phyloP scores from a whole-genome alignment of 2,888 invertebrate species.

The Trachelus iudaicus region DNA sequence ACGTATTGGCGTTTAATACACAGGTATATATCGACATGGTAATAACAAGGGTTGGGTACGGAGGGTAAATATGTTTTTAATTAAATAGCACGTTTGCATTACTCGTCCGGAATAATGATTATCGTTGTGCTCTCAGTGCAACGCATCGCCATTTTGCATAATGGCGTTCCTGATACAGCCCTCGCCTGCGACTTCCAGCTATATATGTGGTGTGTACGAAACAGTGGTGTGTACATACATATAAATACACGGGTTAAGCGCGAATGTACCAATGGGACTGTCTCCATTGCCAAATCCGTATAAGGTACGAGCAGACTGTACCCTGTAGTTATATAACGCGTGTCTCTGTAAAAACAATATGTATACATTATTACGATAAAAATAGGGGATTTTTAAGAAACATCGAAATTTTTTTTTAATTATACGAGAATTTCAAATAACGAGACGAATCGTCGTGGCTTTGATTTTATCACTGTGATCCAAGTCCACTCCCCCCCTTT shows the following conservation, averaged over 20 bases:
- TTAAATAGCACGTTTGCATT: conserved; percentile 33
- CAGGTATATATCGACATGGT: background rate
- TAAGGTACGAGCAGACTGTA: background rate
- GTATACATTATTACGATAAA: background rate
- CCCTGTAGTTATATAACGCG: background rate
- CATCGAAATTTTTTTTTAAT: background rate
- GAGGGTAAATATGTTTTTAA: conserved; percentile 36
- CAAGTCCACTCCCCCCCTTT: background rate
- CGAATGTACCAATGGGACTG: background rate
- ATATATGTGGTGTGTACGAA: background rate
- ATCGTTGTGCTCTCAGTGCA: background rate
- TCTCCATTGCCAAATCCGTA: background rate
- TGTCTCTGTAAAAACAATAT: background rate
- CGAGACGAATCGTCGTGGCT: background rate
- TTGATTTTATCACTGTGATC: background rate
- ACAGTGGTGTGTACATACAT: background rate
- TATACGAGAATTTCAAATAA: background rate
- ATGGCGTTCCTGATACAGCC: background rate
- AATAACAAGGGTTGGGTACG: conserved; percentile 3
- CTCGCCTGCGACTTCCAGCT: background rate
- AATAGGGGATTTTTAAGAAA: background rate
- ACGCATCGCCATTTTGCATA: background rate
- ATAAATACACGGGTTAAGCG: background rate
- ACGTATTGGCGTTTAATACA: background rate
- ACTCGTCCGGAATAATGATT: conserved; percentile 20